Evolutionary conservation across 2,113 vertebrate genomes (phyloP).

Genomic region (Actenoides hombroni): DNA sequence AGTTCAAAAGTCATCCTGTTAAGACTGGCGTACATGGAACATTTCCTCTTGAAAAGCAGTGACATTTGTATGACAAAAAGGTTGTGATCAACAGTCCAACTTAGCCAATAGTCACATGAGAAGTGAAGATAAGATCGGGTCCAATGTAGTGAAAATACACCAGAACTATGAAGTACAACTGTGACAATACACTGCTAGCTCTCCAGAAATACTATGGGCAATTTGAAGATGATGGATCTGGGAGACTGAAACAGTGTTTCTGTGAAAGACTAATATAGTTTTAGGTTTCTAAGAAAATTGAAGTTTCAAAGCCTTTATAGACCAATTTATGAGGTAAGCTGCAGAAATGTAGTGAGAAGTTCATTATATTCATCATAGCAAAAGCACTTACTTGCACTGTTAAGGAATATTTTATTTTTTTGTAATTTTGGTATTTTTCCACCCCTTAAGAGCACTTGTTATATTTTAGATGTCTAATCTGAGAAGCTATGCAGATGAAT

Average conservation of each 20-base stretch:
- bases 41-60: background rate
- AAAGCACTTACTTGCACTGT: background rate
- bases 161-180: background rate
- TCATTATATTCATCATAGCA: background rate
- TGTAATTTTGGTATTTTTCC: background rate
- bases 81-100: background rate
- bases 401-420: background rate
- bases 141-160: background rate
- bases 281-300: background rate
- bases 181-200: rapidly evolving
- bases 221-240: background rate
- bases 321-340: background rate
- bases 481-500: background rate
- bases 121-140: background rate
- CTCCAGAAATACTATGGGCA: background rate
- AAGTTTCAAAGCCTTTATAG: background rate
- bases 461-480: background rate
- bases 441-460: rapidly evolving
- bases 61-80: background rate
- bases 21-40: background rate
- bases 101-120: rapidly evolving
- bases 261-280: background rate
- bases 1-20: background rate
- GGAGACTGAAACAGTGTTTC: background rate
- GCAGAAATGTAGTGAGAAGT: background rate